Conservation (phyloP, 2,797 vertebrate species). For the Sebastolobus altivelis region DNA sequence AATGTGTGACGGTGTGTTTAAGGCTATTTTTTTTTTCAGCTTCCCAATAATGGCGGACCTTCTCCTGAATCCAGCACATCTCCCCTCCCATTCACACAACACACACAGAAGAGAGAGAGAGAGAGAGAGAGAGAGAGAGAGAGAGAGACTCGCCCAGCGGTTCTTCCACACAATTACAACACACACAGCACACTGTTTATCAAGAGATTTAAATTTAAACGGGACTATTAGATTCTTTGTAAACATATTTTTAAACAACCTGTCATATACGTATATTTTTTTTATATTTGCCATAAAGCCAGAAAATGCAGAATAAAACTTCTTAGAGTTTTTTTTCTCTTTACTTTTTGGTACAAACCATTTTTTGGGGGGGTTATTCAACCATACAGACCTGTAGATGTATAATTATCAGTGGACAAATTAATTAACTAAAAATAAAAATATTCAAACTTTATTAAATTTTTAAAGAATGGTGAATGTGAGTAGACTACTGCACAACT, state of each 20-base stretch:
- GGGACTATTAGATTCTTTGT: background rate
- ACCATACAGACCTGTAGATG: background rate
- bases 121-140: constrained; percentile 30
- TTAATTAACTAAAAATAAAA: background rate
- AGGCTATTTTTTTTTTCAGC: constrained; percentile 80
- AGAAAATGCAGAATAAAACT: background rate
- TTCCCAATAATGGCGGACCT: constrained; percentile 90
- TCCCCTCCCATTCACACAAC: constrained; percentile 72
- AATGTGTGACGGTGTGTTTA: constrained; percentile 77
- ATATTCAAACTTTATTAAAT: too few species aligned
- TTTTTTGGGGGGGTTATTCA: background rate
- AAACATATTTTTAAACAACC: background rate
- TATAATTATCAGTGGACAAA: background rate
- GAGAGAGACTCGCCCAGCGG: constrained; percentile 83
- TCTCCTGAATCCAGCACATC: constrained; percentile 85
- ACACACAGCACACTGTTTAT: constrained; percentile 38
- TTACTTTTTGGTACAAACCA: background rate
- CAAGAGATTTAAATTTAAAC: background rate
- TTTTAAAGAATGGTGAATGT: background rate
- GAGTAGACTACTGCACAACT: too few species aligned
- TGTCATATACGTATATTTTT: too few species aligned
- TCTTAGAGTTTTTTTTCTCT: background rate
- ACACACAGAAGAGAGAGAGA: constrained; percentile 29
- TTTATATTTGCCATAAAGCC: background rate
- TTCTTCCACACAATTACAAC: constrained; percentile 83